phyloP scores from a whole-genome alignment of 2,113 vertebrate genomes.

The Eolophus roseicapilla region DNA sequence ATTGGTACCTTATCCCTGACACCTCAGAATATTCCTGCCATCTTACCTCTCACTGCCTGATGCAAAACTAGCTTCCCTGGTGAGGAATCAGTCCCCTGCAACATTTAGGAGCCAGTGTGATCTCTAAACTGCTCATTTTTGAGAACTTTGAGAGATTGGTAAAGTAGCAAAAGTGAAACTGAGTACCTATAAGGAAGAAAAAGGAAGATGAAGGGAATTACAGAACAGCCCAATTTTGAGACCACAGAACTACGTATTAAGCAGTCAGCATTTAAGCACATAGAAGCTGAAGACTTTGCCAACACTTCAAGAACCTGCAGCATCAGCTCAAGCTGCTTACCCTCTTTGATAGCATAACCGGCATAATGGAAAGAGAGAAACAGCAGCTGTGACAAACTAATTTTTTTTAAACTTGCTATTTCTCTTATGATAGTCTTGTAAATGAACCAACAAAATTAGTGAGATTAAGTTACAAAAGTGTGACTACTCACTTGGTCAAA shows the following conservation, averaged over 20 bases:
- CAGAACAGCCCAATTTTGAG: background rate
- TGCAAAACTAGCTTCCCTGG: background rate
- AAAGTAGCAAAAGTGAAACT: background rate
- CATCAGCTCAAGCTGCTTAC: background rate
- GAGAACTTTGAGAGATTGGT: background rate
- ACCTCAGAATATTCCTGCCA: background rate
- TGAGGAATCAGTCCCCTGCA: background rate
- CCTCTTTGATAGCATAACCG: background rate
- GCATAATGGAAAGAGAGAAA: background rate
- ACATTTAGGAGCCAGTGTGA: background rate
- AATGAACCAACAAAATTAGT: background rate
- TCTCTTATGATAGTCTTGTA: background rate
- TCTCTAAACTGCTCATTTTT: background rate
- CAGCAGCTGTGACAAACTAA: background rate
- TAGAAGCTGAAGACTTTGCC: background rate
- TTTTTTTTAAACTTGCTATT: background rate
- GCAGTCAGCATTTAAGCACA: background rate
- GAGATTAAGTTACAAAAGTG: background rate
- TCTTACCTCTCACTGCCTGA: rapidly evolving
- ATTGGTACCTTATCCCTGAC: background rate
- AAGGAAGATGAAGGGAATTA: background rate
- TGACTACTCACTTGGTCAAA: background rate
- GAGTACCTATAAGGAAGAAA: background rate
- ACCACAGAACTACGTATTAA: background rate
- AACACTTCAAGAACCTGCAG: background rate